Percentiles rank a stretch among this genome's conserved stretches.
These are phyloP conservation scores for Alcedo quadribrachys DNA, from an alignment of 2,797 vertebrate species.

Conservation along the genomic window DNA sequence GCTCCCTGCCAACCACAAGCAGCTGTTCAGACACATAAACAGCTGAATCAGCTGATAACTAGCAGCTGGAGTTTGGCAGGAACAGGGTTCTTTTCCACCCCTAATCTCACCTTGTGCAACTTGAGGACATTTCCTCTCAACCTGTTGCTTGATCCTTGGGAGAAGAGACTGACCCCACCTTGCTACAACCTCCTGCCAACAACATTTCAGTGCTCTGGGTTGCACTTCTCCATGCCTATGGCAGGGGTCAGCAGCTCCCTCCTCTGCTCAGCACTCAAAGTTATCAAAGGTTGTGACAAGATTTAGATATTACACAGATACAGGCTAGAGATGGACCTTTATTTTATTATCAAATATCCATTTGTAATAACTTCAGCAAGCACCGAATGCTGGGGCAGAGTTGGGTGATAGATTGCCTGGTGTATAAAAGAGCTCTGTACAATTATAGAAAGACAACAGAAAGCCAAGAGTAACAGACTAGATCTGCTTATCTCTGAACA, in stretches of 20 bases:
- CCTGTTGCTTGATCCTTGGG: too few relatives aligned
- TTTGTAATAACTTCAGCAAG: background rate
- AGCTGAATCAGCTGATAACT: constrained; percentile 5
- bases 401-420: background rate
- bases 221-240: background rate
- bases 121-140: too few relatives aligned
- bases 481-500: background rate
- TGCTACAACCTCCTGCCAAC: too few relatives aligned
- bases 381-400: background rate
- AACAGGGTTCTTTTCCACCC: background rate
- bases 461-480: background rate
- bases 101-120: too few relatives aligned
- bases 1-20: background rate
- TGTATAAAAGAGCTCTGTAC: background rate
- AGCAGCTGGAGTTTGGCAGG: constrained; percentile 3
- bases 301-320: background rate
- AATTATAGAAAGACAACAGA: background rate
- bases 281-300: background rate
- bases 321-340: background rate
- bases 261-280: background rate
- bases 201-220: background rate
- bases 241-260: background rate
- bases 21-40: background rate
- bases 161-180: too few relatives aligned
- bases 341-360: background rate